Evolutionary conservation across 2,888 invertebrate genomes (phyloP).

Genomic region (Cephus pygmeus): DNA sequence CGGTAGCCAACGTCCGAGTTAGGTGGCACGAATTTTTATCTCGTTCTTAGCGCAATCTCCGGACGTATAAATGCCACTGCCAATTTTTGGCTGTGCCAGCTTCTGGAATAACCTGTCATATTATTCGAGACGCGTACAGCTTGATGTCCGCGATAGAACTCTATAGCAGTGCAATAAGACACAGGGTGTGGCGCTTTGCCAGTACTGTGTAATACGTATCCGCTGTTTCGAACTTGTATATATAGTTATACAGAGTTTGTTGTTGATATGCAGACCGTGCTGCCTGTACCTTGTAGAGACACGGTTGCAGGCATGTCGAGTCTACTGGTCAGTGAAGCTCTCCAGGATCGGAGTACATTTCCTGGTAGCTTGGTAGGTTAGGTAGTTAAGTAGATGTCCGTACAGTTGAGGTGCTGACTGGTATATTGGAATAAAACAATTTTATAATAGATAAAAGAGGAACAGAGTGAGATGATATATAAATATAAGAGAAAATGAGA

Average conservation of each 20-base stretch:
- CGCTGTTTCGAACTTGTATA: background rate
- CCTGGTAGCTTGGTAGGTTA: background rate
- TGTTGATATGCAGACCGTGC: background rate
- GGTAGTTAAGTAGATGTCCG: background rate
- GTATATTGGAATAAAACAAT: background rate
- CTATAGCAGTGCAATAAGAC: background rate
- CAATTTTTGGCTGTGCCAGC: background rate
- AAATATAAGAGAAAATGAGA: background rate
- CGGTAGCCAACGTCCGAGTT: background rate
- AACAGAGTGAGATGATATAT: background rate
- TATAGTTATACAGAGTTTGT: background rate
- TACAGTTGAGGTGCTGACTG: background rate
- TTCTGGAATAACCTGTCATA: background rate
- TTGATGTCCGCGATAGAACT: background rate
- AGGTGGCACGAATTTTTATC: background rate
- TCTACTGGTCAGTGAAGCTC: background rate
- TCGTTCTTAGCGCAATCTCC: background rate
- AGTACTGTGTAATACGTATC: background rate
- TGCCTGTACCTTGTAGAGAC: background rate
- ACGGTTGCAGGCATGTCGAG: background rate
- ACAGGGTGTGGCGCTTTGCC: background rate
- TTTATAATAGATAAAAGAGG: background rate
- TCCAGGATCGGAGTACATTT: background rate
- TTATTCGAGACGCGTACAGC: background rate
- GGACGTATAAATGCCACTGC: background rate